Evolutionary conservation across 2,113 vertebrate species (phyloP).

Genomic region (Ammospiza nelsoni): DNA sequence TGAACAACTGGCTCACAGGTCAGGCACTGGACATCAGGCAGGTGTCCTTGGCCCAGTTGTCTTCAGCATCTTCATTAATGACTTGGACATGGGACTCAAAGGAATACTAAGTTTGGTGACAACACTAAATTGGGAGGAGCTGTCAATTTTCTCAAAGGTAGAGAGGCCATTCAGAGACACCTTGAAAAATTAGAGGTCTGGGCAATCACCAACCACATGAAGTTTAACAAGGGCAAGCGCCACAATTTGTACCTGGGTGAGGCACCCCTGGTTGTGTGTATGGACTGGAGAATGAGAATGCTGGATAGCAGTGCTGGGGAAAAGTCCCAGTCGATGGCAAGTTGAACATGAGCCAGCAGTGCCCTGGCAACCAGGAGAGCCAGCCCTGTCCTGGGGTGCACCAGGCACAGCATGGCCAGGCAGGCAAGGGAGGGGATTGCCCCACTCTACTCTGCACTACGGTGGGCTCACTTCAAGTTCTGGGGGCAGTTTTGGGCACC

Average conservation of each 20-base stretch:
- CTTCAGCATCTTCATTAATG: neutral
- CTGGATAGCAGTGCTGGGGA: rapidly evolving
- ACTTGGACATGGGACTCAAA: neutral
- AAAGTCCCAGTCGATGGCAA: rapidly evolving
- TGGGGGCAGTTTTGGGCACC: neutral
- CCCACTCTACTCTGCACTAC: rapidly evolving
- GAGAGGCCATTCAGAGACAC: neutral
- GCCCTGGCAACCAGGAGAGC: neutral
- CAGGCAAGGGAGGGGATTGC: rapidly evolving
- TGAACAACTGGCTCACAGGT: neutral
- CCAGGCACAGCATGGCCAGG: rapidly evolving
- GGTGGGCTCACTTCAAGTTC: rapidly evolving
- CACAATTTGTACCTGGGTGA: neutral
- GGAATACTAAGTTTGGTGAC: neutral
- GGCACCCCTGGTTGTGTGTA: neutral
- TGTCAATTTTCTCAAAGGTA: neutral
- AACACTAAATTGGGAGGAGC: neutral
- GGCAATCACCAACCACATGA: neutral
- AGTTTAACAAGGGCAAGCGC: neutral
- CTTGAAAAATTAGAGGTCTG: rapidly evolving
- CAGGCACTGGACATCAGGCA: neutral
- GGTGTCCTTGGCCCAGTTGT: neutral
- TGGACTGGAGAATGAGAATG: neutral
- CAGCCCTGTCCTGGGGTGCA: rapidly evolving
- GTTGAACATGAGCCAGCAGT: neutral